These are phyloP conservation scores for Crocuta crocuta DNA, from an alignment of 2,113 vertebrate genomes.

Conservation along the genomic window DNA sequence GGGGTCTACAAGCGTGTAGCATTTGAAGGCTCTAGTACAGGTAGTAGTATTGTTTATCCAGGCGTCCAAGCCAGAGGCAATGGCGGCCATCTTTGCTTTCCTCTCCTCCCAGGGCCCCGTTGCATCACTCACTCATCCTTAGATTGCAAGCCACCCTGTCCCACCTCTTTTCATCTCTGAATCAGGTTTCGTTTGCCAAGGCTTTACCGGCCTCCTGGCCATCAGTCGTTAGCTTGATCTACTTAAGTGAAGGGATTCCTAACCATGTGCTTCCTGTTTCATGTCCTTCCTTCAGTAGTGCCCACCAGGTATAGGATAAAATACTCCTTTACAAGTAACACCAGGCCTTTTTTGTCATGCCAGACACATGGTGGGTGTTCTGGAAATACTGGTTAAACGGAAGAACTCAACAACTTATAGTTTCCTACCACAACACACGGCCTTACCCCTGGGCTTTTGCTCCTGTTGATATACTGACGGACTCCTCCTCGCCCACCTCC, in stretches of 20 bases:
- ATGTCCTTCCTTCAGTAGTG: neutral
- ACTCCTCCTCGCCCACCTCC: too few species aligned
- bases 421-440: neutral
- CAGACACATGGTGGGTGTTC: neutral
- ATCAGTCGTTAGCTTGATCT: neutral
- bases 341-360: neutral
- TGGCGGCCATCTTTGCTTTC: too few species aligned
- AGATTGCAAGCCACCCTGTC: neutral
- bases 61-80: neutral
- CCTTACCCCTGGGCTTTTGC: neutral
- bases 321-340: neutral
- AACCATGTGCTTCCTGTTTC: neutral
- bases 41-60: rapidly evolving
- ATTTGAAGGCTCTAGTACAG: neutral
- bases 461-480: too few species aligned
- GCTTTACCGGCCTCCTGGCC: neutral
- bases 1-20: neutral
- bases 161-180: neutral
- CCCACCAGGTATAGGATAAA: neutral
- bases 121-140: neutral
- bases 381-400: neutral
- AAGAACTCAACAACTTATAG: neutral
- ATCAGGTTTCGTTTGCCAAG: neutral
- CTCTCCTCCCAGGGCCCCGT: neutral
- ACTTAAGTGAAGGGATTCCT: neutral